Percentiles rank a stretch among this genome's conserved stretches.
phyloP scores from a whole-genome alignment of 2,113 vertebrate species.

The mouse (Mus musculus) region DNA sequence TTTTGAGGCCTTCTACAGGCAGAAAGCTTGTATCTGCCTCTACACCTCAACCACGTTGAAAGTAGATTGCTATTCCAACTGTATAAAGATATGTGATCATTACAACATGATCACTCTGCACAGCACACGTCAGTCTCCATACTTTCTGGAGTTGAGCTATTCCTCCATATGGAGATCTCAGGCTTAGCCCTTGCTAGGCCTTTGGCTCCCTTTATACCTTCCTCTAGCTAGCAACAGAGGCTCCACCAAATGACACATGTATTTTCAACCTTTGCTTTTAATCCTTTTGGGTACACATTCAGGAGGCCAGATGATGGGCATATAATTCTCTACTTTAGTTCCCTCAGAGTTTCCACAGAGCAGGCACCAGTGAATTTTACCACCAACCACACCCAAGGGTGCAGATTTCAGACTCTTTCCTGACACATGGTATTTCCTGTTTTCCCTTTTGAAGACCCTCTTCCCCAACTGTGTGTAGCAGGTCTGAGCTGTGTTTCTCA shows the following conservation, averaged over 20 bases:
- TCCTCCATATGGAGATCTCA: background rate
- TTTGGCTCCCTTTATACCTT: background rate
- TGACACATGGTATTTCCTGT: background rate
- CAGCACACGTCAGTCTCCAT: background rate
- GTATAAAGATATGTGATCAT: background rate
- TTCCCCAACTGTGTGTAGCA: no score
- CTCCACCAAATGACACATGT: background rate
- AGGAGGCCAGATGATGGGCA: background rate
- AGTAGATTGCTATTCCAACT: no score
- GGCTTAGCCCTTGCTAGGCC: no score
- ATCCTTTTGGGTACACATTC: background rate
- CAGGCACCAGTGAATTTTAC: background rate
- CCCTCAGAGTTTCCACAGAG: background rate
- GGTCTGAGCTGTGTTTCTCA: background rate
- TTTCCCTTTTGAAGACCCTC: no score
- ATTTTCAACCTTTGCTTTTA: background rate
- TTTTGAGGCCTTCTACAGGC: background rate
- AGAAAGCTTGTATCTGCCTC: rapidly evolving
- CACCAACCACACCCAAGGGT: background rate
- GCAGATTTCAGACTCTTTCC: background rate
- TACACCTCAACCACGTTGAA: no score
- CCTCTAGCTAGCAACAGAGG: background rate
- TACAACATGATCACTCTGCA: background rate
- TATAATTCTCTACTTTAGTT: background rate
- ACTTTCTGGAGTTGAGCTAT: background rate